Percentiles rank a stretch among this genome's conserved stretches.
phyloP scores from a whole-genome alignment of 92 coral and sea anemone species.

The Phenganax subtilis region DNA sequence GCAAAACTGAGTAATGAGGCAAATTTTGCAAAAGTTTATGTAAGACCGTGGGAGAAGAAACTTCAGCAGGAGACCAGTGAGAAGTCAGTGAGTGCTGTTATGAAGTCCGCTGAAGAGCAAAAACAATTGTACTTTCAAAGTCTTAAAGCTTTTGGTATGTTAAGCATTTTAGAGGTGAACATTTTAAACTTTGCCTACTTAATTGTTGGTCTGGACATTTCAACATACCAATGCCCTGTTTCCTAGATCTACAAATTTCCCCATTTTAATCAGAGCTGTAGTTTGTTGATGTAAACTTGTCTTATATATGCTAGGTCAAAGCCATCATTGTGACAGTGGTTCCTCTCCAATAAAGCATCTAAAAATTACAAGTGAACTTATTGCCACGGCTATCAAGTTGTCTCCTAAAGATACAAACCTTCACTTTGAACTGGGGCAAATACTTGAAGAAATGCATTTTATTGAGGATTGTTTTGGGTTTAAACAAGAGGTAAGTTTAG shows the following conservation, averaged over 20 bases:
- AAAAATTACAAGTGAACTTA: conserved; percentile 76
- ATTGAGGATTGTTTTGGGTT: conserved; percentile 86
- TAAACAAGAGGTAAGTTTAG: conserved; percentile 60
- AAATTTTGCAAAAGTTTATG: conserved; percentile 59
- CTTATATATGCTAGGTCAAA: conserved; percentile 53
- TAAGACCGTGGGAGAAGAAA: conserved; percentile 86
- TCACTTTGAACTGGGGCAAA: conserved; percentile 80
- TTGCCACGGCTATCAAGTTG: conserved; percentile 83
- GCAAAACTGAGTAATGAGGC: conserved; percentile 54
- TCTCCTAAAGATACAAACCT: conserved; percentile 78
- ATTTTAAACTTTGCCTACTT: too few relatives aligned
- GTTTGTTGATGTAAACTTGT: too few relatives aligned
- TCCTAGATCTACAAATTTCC: neutral
- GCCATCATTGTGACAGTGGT: conserved; percentile 74
- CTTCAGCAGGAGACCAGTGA: conserved; percentile 77
- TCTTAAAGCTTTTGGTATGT: conserved; percentile 64
- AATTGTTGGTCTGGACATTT: too few relatives aligned
- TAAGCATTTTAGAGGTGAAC: too few relatives aligned
- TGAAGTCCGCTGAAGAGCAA: conserved; percentile 58
- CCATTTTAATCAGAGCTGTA: neutral
- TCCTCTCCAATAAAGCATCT: conserved; percentile 68
- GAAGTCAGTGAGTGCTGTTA: conserved; percentile 65
- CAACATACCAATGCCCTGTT: too few relatives aligned
- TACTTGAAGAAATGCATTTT: conserved; percentile 81
- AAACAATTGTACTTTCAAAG: conserved; percentile 58